Evolutionary conservation across 92 coral and sea anemone species (phyloP), one percentile per base, ranked within the genome.

Genomic region (Porites lobata): DNA sequence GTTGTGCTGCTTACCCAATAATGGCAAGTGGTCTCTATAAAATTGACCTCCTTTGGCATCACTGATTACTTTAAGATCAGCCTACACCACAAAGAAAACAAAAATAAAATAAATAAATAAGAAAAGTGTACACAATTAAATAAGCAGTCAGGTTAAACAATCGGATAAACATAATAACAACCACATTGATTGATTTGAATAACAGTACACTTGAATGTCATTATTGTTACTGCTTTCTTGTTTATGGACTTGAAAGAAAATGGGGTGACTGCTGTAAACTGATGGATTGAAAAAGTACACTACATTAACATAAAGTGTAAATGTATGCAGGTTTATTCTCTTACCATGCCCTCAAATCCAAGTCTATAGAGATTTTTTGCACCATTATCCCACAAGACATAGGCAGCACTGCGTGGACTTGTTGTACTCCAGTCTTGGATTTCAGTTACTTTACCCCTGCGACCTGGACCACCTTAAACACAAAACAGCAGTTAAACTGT

Each of bases 261-360:
- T 4, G 47, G 47, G 47, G 47, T 38, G 47, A 38, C 47, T 38
- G 4, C 47, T 38, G 6, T 38, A 38, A 38, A 38, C 5, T 38
- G 47, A 38, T 3, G 4, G 47, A 38, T 38, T 38, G 47, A 38
- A 3, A 9, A 32, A 18, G 50, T 4, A 21, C 68, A 84, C 59
- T 17, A 3, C 19, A 5, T 17, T 9, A 81, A 47, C 32, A 81
- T 20, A 11, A 32, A 20, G 75, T 9, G 18, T 24, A 8, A 9
- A 29, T 1, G 21, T 38, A 32, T 13, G 22, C 22, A 51, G 8
- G 13, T 53, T 22, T 24, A 1, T 17, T 51, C 13, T 47, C 79
- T 74, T 65, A 96, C 99, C 99, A 96, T 96, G 77, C 99, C 99
- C 91, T 96, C 99, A 95, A 96, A 96, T 26, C 98, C 99, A 74